Conservation (phyloP, 2,888 invertebrate genomes). For the Leptinotarsa tumamoca region DNA sequence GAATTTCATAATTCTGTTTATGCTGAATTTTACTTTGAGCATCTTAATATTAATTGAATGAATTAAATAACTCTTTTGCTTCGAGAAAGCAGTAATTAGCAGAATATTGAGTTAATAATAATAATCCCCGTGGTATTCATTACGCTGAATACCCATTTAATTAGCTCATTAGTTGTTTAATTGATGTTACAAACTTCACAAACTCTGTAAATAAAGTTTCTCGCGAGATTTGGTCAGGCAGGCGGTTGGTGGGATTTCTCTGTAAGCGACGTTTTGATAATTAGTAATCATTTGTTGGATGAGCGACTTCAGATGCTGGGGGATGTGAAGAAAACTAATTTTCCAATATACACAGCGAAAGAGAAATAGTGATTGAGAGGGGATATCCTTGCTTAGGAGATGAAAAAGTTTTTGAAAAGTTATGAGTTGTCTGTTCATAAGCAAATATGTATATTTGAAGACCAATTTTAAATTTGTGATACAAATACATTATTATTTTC, state of each 20-base stretch:
- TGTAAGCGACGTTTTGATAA: constrained; percentile 30
- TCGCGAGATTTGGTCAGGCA: constrained; percentile 37
- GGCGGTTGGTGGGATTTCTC: constrained; percentile 21
- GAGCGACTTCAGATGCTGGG: constrained; percentile 13
- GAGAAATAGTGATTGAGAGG: not conserved
- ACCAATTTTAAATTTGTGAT: too few species aligned
- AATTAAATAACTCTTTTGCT: constrained; percentile 59
- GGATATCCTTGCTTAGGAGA: not conserved
- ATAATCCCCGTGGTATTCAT: constrained; percentile 63
- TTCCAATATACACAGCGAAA: not conserved
- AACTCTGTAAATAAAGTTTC: constrained; percentile 50
- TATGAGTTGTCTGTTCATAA: not conserved
- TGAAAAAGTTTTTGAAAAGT: too few species aligned
- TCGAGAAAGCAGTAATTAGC: constrained; percentile 57
- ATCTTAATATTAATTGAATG: constrained; percentile 58
- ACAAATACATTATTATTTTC: too few species aligned
- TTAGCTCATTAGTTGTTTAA: constrained; percentile 70
- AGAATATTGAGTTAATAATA: constrained; percentile 59
- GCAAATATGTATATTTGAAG: too few species aligned
- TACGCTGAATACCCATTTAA: constrained; percentile 69
- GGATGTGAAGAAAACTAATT: not conserved
- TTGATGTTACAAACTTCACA: constrained; percentile 64
- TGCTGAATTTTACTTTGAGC: constrained; percentile 47
- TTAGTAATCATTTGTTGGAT: constrained; percentile 22
- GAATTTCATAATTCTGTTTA: constrained; percentile 45